Base-by-base conservation (phyloP, 2,797 vertebrate genomes). In the Ficedula albicollis region DNA sequence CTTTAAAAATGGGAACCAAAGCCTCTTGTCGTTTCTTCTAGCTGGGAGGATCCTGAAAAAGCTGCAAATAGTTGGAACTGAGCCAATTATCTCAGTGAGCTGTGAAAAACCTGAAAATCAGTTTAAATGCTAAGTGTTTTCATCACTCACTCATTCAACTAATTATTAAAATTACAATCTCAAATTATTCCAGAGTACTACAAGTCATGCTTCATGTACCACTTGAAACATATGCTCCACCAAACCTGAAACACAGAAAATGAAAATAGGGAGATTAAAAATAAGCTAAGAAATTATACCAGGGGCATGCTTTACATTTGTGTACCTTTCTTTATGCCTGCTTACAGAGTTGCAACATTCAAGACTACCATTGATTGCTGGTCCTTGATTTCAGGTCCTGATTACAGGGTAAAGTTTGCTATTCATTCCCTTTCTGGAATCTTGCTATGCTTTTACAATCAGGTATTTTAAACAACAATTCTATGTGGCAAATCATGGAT, bases 141-240 rank as follows among this genome's bases (percentile, higher is more conserved):
- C 41, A 78, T 78, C 74, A 52, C 32, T 84, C 44, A 74, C 21
- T 93, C 56, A 83, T 73, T 81, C 70, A 88, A 51, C n/a, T 90
- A 83, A 88, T 81, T 84, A 92, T 73, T 74, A 73, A 74, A 94
- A 87, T 77, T 70, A 88, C 22, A 51, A 88, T 77, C 68, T 67
- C 68, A 77, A 90, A 94, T 48, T 1, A 85, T 66, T 73, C 41
- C 51, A 77, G 55, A 87, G 73, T 63, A 79, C 72, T 88, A 86
- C 29, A 93, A 81, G 26, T 41, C 49, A 81, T 26, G 43, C 63
- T 78, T 72, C 67, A 60, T 18, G 32, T 32, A 84, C 11, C 9
- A 41, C 41, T 44, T 68, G 21, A 90, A 89, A 92, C 34, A 64
- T 11, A 82, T 6, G 34, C 26, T 84, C n/a, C 67, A 87, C 23